Evolutionary conservation across 2,888 invertebrate genomes (phyloP), one percentile per base, ranked within the genome.

Genomic region (Anthrax anthrax): DNA sequence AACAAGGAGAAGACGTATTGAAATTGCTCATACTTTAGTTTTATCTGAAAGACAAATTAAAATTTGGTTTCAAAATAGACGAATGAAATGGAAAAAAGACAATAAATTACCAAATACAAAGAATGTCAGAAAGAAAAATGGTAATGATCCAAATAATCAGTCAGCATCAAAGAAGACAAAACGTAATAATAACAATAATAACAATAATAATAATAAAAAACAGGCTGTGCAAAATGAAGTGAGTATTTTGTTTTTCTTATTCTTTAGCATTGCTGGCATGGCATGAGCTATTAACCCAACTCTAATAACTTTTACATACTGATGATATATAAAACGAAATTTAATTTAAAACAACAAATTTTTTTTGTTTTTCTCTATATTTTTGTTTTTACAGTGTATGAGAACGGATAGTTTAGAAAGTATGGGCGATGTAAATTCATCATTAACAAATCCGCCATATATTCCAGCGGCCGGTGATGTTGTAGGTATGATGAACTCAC

Each of bases 21-120:
- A 96, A 74, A 95, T 96, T 67, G 95, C 96, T 39, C 95, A 96
- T 71, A 86, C 90, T 58, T 77, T 96, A 67, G 88, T 90, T 65
- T 76, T 96, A 59, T 89, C 91, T 50, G 90, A 90, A 65, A 72
- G 90, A 58, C 90, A 90, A 72, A 89, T 87, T 60, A 87, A 87
- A 71, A 86, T 87, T 66, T 86, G 86, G 86, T 86, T 89, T 67
- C 85, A 86, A 67, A 84, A 85, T 67, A 75, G 84, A 43, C 72
- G 85, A 52, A 86, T 86, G 85, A 86, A 86, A 67, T 85, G 81
- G 80, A 86, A 86, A 71, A 86, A 86, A 70, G 85, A 78, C 75
- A 69, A 69, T 64, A 69, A 69, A 60, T 59, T 69, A 57, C 69
- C 69, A 51, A 69, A 69, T 54, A 69, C 69, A 51, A 81, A 81